Conservation (phyloP, 2,888 invertebrate species). For the Parthenolecanium corni region DNA sequence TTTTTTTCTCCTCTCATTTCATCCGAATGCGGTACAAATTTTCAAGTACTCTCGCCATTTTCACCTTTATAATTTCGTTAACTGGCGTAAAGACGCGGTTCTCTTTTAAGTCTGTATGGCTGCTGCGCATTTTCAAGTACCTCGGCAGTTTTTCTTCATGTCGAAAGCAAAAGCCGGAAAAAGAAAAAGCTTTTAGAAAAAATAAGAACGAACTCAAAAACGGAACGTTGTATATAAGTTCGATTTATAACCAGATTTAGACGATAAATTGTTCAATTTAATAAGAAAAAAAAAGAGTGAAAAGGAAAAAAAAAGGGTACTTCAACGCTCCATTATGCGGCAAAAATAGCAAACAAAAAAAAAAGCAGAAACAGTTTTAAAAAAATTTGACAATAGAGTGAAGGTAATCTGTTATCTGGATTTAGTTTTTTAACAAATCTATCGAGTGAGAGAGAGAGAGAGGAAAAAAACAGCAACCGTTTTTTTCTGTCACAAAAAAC, state of each 20-base stretch:
- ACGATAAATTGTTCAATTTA: slow-evolving; percentile 7
- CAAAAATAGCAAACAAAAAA: slow-evolving; percentile 7
- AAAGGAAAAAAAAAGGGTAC: slow-evolving; percentile 8
- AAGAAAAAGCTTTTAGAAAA: too few species aligned
- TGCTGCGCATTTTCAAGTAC: too few species aligned
- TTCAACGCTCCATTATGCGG: slow-evolving; percentile 10
- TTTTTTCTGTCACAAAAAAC: not conserved
- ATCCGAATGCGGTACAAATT: too few species aligned
- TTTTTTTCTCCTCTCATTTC: too few species aligned
- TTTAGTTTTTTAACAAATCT: slow-evolving; percentile 5
- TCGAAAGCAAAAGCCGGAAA: too few species aligned
- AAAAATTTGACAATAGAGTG: slow-evolving; percentile 16
- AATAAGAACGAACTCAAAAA: too few species aligned
- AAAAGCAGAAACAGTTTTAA: slow-evolving; percentile 1
- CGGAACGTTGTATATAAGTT: not conserved
- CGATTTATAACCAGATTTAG: slow-evolving; percentile 12
- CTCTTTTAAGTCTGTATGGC: too few species aligned
- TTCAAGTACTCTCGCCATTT: too few species aligned
- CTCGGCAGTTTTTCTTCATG: too few species aligned
- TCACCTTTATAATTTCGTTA: too few species aligned
- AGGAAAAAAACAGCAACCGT: not conserved
- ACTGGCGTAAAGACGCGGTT: too few species aligned
- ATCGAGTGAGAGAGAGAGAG: not conserved
- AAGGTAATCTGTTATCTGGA: slow-evolving; percentile 13
- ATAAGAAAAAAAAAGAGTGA: not conserved